Evolutionary conservation across 2,888 invertebrate species (phyloP), one percentile per base, ranked within the genome.

Genomic region (Carabus problematicus): DNA sequence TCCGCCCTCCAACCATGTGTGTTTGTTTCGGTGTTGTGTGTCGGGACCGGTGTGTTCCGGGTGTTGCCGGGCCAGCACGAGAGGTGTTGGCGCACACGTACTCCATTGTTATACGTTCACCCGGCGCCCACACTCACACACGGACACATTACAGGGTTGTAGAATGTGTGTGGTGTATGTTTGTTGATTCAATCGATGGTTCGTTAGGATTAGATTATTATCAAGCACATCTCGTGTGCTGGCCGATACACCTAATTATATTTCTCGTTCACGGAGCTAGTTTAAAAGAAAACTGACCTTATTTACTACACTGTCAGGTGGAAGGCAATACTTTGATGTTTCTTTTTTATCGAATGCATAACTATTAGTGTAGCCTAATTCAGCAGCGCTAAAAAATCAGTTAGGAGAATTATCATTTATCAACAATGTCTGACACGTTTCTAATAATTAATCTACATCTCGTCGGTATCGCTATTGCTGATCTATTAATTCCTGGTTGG

Each of bases 381-480:
- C 29, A 29, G 29, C 29, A 3, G 18, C 42, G 63, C 40, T 63
- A 47, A 62, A 62, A 62, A 62, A 62, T 49, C 62, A 19, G 62
- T 52, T 62, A 49, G 29, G 29, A 18, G 19, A 62, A 47, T 39
- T 49, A 39, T 29, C 62, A 49, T 62, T 62, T 62, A 62, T 63
- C 66, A 40, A 47, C 40, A 42, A 9, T 42, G 16, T 49, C 54
- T 45, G 64, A 64, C 56, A 56, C 56, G 56, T 45, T 45, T 56
- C 58, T 42, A 58, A 47, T 47, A 66, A 66, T 66, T 58, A 66
- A 66, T 58, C 41, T 59, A 66, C 14, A 66, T 49, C 58, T 43
- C 58, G 47, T 47, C 19, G 47, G 11, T 56, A 49, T 66, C 66
- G 40, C 47, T 45, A 45, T 59, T 56, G 66, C 58, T 66, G 66